Evolutionary conservation across 53 echinoderm and acorn worm genomes (phyloP).

Genomic region (Echinometra lucunter): DNA sequence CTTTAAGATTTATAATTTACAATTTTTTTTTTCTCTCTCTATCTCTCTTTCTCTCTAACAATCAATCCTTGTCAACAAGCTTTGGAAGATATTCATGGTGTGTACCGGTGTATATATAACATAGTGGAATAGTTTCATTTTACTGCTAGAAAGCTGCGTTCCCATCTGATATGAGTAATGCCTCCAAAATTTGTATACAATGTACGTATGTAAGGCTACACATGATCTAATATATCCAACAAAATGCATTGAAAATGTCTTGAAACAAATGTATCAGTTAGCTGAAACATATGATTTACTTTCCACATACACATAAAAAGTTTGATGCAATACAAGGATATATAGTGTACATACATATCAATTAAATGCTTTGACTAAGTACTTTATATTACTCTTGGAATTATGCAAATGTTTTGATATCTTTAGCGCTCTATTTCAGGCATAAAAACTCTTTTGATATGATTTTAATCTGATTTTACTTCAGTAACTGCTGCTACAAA

Average conservation of each 20-base stretch:
- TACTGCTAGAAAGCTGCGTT: no score
- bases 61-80: not conserved
- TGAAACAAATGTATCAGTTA: not conserved
- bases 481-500: not conserved
- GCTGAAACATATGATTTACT: not conserved
- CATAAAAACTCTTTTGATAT: not conserved
- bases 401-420: not conserved
- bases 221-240: no score
- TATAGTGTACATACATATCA: not conserved
- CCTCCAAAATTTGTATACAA: not conserved
- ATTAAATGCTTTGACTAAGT: not conserved
- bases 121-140: no score
- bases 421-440: not conserved
- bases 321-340: not conserved
- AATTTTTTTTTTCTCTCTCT: not conserved
- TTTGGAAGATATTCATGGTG: not conserved
- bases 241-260: not conserved
- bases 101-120: no score
- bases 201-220: not conserved
- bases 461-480: not conserved
- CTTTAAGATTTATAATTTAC: constrained; percentile 22
- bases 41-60: not conserved
- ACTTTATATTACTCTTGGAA: not conserved
- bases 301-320: not conserved
- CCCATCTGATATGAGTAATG: not conserved